Evolutionary conservation across 2,113 vertebrate genomes (phyloP).

Genomic region (Narcine bancroftii): DNA sequence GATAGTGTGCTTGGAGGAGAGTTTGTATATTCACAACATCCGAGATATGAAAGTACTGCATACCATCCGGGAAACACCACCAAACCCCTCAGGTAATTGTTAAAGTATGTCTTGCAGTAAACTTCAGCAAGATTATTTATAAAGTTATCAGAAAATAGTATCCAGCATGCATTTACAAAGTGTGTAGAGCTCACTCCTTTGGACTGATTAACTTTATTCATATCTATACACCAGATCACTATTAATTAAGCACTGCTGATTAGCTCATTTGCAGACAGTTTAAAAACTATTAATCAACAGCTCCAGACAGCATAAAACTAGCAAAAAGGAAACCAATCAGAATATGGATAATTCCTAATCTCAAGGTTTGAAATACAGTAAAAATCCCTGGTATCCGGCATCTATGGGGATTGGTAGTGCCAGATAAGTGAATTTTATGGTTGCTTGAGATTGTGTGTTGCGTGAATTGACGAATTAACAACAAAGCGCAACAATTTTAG

Average conservation of each 20-base stretch:
- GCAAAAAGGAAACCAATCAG: background rate
- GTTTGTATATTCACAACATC: conserved; percentile 97
- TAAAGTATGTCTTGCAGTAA: background rate
- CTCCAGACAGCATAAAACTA: background rate
- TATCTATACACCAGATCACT: background rate
- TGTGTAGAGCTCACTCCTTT: background rate
- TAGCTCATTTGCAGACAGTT: background rate
- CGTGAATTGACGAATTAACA: too few relatives aligned
- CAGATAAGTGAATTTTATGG: too few relatives aligned
- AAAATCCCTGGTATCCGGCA: too few relatives aligned
- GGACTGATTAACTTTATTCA: background rate
- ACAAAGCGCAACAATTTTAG: too few relatives aligned
- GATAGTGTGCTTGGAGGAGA: conserved; percentile 96
- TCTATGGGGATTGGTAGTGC: too few relatives aligned
- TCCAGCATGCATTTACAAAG: background rate
- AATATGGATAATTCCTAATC: background rate
- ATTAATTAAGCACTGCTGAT: background rate
- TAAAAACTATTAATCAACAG: background rate
- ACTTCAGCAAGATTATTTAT: background rate
- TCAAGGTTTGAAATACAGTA: too few relatives aligned
- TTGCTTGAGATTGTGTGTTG: too few relatives aligned
- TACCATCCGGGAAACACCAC: conserved; percentile 96
- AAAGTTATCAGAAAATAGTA: background rate
- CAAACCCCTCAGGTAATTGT: conserved; percentile 78
- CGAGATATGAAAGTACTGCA: conserved; percentile 98